Evolutionary conservation across 2,797 vertebrate genomes (phyloP).

Genomic region (Emydoidea blandingii): DNA sequence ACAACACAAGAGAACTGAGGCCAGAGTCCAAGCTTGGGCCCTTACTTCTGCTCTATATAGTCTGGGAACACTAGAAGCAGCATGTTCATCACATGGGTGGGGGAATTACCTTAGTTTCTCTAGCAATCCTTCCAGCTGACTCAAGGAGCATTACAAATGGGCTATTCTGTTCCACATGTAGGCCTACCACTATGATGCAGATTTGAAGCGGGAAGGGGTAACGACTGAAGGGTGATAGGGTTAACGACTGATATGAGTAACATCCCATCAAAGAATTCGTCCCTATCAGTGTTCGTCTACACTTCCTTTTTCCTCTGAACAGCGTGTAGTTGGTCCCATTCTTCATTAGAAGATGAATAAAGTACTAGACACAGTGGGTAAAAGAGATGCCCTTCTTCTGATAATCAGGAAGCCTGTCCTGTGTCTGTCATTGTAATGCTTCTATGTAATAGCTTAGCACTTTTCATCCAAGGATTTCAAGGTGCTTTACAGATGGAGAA

Average conservation of each 20-base stretch:
- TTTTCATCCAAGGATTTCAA: not conserved
- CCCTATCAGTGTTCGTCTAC: not conserved
- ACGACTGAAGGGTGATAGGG: too few species aligned
- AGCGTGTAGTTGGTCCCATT: not conserved
- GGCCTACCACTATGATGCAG: not conserved
- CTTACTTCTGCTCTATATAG: not conserved
- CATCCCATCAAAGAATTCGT: not conserved
- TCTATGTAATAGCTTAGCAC: not conserved
- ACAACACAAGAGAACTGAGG: not conserved
- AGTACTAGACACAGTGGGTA: not conserved
- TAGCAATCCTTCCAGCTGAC: not conserved
- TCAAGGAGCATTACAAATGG: not conserved
- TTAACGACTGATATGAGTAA: too few species aligned
- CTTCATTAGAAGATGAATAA: not conserved
- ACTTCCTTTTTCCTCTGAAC: not conserved
- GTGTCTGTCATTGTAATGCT: not conserved
- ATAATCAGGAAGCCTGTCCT: not conserved
- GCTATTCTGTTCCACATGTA: not conserved
- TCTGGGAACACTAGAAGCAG: not conserved
- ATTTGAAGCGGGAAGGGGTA: not conserved
- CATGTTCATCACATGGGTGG: accelerated
- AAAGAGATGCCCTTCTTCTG: not conserved
- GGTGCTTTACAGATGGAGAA: not conserved
- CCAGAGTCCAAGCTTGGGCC: accelerated
- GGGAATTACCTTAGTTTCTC: not conserved